Conservation (phyloP, 2,888 invertebrate species). For the Augochlorella aurata region DNA sequence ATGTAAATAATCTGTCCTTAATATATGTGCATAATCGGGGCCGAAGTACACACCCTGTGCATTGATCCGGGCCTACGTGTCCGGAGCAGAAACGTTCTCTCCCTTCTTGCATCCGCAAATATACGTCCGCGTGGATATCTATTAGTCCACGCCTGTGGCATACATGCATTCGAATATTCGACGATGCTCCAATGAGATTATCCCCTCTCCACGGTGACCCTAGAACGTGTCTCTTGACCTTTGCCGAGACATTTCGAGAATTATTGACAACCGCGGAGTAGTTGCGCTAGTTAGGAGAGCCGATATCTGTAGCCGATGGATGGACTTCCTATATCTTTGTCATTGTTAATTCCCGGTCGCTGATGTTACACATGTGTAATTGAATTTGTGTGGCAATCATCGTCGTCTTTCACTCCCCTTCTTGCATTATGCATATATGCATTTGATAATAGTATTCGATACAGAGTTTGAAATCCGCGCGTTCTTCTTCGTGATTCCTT, state of each 20-base stretch:
- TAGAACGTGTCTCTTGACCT: not conserved
- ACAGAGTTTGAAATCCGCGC: no score
- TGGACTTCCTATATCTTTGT: no score
- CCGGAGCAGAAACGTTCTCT: conserved; percentile 46
- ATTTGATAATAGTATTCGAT: no score
- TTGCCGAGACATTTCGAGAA: not conserved
- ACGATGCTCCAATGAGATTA: conserved; percentile 37
- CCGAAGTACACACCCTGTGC: conserved; percentile 39
- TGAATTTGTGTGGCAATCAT: no score
- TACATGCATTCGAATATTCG: conserved; percentile 29
- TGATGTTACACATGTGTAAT: no score
- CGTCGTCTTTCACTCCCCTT: no score
- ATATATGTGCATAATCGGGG: conserved; percentile 50
- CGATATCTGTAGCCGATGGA: no score
- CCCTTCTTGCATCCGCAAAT: conserved; percentile 40
- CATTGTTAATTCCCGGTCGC: no score
- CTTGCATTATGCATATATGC: no score
- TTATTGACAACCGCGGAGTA: not conserved
- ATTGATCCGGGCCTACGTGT: conserved; percentile 33
- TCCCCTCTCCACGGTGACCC: conserved; percentile 28
- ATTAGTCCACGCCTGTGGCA: conserved; percentile 44
- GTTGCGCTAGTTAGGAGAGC: not conserved
- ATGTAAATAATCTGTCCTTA: conserved; percentile 41
- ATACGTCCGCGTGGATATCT: conserved; percentile 44
- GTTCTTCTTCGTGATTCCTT: no score